Base-by-base conservation (phyloP, 2,797 vertebrate species). In the Taenioides sp. region DNA sequence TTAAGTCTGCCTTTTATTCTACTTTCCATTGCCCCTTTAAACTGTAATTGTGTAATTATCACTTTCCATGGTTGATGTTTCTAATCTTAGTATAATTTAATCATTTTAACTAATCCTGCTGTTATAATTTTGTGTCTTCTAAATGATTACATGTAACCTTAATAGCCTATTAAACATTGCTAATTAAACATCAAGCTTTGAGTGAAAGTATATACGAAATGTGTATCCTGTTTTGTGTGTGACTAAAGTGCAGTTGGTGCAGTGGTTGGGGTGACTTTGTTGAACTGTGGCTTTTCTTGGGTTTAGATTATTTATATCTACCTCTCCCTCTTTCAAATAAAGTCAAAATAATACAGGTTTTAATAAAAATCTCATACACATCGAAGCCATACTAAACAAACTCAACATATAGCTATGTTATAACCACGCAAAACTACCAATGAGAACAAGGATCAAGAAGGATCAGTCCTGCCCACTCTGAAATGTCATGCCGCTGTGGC, bases 1-100 rank as follows among this genome's bases (percentile, higher is more conserved):
- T 88, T 78, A 75, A 79, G 66, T 87, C 85, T 84, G 84, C 84
- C 78, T 89, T 89, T 89, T 87, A 83, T 72, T 88, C 76, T 71
- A 77, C 72, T 78, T 67, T 73, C 73, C 71, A 73, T 75, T 73
- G 76, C 27, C 31, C 25, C 66, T 85, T 86, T 79, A 79, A 85
- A 47, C 43, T 47, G 43, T 84, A 61, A 86, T 78, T 75, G 80
- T 84, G 81, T 83, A 80, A 80, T 89, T 91, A 88, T 82, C 82
- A 81, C 81, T 86, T 88, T 86, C 86, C 86, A 85, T 83, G 83
- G 74, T 85, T 87, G 76, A 84, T 79, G 79, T 89, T 62, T 87
- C 71, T 88, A 76, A 86, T 86, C 87, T 84, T 85, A 84, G 82
- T 82, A 79, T 87, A 80, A 90, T 90, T 91, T 88, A 89, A 84